Evolutionary conservation across 2,113 vertebrate species (phyloP), one percentile per base, ranked within the genome.

Genomic region (Platycercus adscitus): DNA sequence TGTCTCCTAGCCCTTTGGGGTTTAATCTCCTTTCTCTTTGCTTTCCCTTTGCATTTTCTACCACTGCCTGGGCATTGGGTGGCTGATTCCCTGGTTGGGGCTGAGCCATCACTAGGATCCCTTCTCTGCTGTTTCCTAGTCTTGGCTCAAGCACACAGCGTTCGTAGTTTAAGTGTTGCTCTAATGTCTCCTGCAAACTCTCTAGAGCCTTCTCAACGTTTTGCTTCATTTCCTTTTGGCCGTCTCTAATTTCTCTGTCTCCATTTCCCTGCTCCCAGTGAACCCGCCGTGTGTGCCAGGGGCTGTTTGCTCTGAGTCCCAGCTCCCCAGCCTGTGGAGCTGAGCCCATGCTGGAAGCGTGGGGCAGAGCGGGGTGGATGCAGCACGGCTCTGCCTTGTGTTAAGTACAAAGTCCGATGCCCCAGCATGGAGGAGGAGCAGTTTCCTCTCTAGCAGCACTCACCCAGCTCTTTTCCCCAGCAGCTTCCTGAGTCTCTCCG

Each of bases 201-300:
- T 88, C 80, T 58, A 80, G 79, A 83, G 90, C 13, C 31, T 82
- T 86, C 75, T 63, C 0, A 0, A 49, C 50, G n/a, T 53, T 92
- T 80, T 95, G 26, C 72, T 93, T 66, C 28, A 46, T 75, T 94
- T 90, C 66, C 39, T 23, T 90, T 77, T 1, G 8, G 19, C 71
- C 0, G 6, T 63, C 64, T 86, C 68, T 68, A 82, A 72, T 72
- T 95, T 71, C 49, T 70, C 6, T 0, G 0, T 43, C 47, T 92
- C 55, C 6, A 2, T 39, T 44, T 53, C 71, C 10, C 14, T 0
- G 0, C 15, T 53, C 29, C 29, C 4, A 28, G n/a, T 16, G 41
- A 86, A 60, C 49, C 65, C 65, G 7, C 17, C 0, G 1, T 0
- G 1, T 46, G 31, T 91, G 75, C 49, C 90, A 95, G 63, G 31